Evolutionary conservation across 2,113 vertebrate genomes (phyloP), one percentile per base, ranked within the genome.

Genomic region (Scolopax mira): DNA sequence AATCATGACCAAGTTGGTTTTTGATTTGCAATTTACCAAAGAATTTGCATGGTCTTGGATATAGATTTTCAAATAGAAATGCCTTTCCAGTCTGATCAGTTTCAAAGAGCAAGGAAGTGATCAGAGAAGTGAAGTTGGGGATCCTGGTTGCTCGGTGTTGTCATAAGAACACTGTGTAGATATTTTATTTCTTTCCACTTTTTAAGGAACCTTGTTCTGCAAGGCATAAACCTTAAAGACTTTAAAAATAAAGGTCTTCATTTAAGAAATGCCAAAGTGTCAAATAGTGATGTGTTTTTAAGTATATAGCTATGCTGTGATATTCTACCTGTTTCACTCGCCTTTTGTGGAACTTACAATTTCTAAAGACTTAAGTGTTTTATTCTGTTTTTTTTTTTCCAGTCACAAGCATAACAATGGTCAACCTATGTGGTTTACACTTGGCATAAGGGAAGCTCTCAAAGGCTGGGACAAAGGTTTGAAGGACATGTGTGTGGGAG

Each of bases 391-490:
- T 94, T 93, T 3, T 94, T 94, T 73, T 97, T 57, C 48, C 97
- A 99, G 99, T 93, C 98, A 98, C 93, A 97, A 97, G 75, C 94
- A 99, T 55, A 99, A 99, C 75, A 99, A 99, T 87, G 98, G 97
- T 31, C 98, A 99, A 37, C 99, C 99, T 58, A 98, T 99, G 46
- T 99, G 99, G 99, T 99, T 99, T 96, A 99, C 99, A 5, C 98
- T 99, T 95, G 99, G 99, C 81, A 98, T 98, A 88, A 96, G 92
- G 94, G 99, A 99, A 97, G 99, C 98, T 61, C 97, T 99, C 83
- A 98, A 97, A 96, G 99, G 99, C 77, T 99, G 99, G 99, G 99
- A 99, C 96, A 99, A 98, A 92, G 99, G 99, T 75, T 96, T 99
- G 92, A 98, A 98, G 95, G 96, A 98, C 77, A 99, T 99, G 99